phyloP scores from a whole-genome alignment of 2,113 vertebrate species.

The Chionis minor region DNA sequence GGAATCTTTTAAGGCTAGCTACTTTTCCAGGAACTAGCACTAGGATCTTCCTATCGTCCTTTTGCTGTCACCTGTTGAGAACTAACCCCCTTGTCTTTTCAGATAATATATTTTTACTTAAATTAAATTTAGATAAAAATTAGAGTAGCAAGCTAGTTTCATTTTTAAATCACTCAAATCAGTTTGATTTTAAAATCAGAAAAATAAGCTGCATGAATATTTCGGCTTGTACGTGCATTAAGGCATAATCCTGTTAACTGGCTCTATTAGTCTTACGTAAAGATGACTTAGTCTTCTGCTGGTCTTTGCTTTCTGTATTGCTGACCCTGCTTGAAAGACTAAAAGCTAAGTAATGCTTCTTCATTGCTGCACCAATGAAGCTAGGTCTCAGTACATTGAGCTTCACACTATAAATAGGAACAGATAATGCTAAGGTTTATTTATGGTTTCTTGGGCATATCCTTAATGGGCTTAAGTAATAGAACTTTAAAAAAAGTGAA shows the following conservation, averaged over 20 bases:
- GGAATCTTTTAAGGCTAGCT: background rate
- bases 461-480: constrained; percentile 42
- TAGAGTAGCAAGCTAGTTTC: background rate
- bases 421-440: constrained; percentile 35
- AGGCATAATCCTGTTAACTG: background rate
- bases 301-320: constrained; percentile 5
- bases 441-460: constrained; percentile 39
- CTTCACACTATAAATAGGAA: constrained; percentile 19
- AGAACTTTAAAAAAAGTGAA: background rate
- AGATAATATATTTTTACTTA: background rate
- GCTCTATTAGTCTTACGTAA: background rate
- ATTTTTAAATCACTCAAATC: too few relatives aligned
- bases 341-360: background rate
- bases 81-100: background rate
- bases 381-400: constrained; percentile 18
- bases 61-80: background rate
- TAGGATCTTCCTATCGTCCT: background rate
- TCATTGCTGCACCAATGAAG: constrained; percentile 23
- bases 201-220: background rate
- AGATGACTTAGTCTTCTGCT: background rate
- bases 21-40: background rate
- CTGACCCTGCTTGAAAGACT: constrained; percentile 8
- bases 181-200: background rate
- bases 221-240: background rate
- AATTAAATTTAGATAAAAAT: background rate